Percentiles rank a stretch among this genome's conserved stretches.
phyloP scores from a whole-genome alignment of 2,797 vertebrate species.

The Heterohyrax brucei region DNA sequence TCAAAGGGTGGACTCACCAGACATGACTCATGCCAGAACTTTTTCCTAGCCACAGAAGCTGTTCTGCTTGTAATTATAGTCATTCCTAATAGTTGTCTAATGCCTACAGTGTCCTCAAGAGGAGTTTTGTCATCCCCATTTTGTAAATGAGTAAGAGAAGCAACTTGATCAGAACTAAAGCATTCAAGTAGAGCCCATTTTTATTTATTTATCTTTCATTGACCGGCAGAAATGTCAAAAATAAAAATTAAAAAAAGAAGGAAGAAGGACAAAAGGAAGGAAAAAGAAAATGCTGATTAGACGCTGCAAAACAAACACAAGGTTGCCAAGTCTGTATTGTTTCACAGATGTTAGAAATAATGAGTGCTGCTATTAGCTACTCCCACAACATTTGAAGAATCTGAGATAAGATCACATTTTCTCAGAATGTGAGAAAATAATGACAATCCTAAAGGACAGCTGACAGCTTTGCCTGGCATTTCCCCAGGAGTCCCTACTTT shows the following conservation, averaged over 20 bases:
- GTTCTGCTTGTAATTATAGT: neutral
- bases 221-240: neutral
- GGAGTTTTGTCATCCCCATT: neutral
- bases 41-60: neutral
- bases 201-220: neutral
- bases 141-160: neutral
- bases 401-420: neutral
- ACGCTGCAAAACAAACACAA: accelerated
- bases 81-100: neutral
- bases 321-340: too few species aligned
- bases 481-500: neutral
- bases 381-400: neutral
- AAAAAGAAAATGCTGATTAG: neutral
- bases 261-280: neutral
- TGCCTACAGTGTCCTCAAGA: neutral
- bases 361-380: accelerated
- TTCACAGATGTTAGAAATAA: neutral
- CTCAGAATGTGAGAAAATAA: neutral
- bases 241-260: neutral
- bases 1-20: conserved; percentile 60
- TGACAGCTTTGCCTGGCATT: too few species aligned
- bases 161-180: neutral
- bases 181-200: neutral
- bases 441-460: neutral
- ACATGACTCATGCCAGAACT: neutral